Base-by-base conservation (phyloP, 2,113 vertebrate genomes). In the Hyperopisus bebe region DNA sequence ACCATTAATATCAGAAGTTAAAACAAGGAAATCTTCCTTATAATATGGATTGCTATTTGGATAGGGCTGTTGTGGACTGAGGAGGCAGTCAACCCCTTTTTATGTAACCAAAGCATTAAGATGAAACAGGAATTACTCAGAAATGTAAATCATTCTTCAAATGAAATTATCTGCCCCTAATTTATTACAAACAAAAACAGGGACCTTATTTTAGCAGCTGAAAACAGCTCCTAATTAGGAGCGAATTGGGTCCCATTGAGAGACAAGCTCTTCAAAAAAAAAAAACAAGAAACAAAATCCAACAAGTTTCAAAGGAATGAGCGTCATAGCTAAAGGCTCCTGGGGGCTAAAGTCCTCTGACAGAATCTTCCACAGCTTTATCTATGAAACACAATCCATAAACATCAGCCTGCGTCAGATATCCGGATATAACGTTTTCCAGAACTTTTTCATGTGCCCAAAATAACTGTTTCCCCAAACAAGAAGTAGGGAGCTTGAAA, bases 221-320 rank as follows among this genome's bases (percentile, higher is more conserved):
- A 91, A 93, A 92, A 89, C 21, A 86, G 62, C 90, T 89, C 89
- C 89, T 92, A 92, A 93, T 93, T 92, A 92, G 88, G 47, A 62
- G 46, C 62, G 55, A 91, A 35, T n/a, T 27, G 42, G 31, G 46
- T 89, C 55, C 80, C 50, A 31, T 44, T 39, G 39, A 51, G 53
- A 21, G 74, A 84, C 48, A 88, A 84, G 47, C 19, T 62, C 62
- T 89, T 66, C 47, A 51, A 53, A 87, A 53, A 51, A 87, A 86
- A 15, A 86, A 90, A 91, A 82, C 90, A 88, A 92, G 91, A 91
- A 92, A 90, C 35, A 93, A 91, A 62, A 89, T 85, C 91, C 88
- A 89, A 86, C 88, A 90, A 92, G 88, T 91, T 92, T 91, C 88
- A 92, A 90, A 91, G 91, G 55, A 88, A 66, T 87, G 88, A 88